These are phyloP conservation scores for Gila orcuttii DNA, from an alignment of 2,113 vertebrate species.

Conservation along the genomic window DNA sequence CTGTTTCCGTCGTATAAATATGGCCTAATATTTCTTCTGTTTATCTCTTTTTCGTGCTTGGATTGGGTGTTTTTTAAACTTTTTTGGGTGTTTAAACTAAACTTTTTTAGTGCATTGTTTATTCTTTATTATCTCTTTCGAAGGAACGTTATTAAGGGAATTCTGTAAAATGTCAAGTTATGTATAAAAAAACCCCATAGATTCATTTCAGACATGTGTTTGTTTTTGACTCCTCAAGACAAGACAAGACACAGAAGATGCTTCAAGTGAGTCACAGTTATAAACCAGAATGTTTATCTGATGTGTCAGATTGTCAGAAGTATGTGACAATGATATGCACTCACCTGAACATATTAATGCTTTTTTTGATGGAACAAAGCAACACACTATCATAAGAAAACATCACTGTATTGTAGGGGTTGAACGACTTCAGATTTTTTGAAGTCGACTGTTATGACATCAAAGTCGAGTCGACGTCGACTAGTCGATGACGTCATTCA, in stretches of 20 bases:
- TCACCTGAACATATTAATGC: slow-evolving; percentile 14
- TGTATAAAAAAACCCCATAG: background rate
- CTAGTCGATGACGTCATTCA: no score
- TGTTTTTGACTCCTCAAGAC: slow-evolving; percentile 10
- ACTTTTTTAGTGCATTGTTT: background rate
- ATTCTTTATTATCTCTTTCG: background rate
- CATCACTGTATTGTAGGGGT: no score
- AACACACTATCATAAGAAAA: background rate
- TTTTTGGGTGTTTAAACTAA: background rate
- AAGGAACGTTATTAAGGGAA: background rate
- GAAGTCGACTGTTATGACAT: no score
- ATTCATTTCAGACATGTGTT: slow-evolving; percentile 19
- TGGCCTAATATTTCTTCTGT: background rate
- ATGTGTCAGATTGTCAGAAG: slow-evolving; percentile 17
- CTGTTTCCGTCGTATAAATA: background rate
- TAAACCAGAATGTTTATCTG: slow-evolving; percentile 12
- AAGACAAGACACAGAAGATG: slow-evolving; percentile 5
- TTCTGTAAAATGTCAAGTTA: slow-evolving; percentile 17
- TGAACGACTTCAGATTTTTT: no score
- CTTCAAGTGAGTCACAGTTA: slow-evolving; percentile 5
- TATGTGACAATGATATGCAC: background rate
- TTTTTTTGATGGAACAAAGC: slow-evolving; percentile 18
- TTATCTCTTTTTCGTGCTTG: background rate
- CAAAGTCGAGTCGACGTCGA: no score
- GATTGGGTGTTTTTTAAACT: background rate